Evolutionary conservation across 1,140 invertebrate species (phyloP).

Genomic region (Drosophila fuyamai): DNA sequence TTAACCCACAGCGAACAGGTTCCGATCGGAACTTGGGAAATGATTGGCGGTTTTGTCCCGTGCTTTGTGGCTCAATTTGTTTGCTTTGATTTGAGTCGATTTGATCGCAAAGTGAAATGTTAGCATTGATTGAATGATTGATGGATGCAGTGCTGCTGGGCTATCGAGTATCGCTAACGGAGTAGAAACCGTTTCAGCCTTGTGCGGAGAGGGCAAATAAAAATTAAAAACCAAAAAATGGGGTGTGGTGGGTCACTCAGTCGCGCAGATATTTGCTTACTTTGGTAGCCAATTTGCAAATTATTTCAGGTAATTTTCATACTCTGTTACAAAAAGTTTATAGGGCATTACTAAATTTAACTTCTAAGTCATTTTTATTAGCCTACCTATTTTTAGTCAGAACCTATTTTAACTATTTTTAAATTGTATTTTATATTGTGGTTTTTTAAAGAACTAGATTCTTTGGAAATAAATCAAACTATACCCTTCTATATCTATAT

Average conservation of each 20-base stretch:
- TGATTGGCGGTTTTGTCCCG: conserved; percentile 8
- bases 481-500: too few relatives aligned
- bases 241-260: conserved; percentile 39
- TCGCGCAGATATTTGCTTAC: conserved; percentile 26
- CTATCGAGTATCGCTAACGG: not conserved
- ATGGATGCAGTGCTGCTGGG: conserved; percentile 18
- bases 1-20: not conserved
- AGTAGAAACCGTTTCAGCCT: conserved; percentile 15
- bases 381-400: too few relatives aligned
- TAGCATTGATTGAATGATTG: conserved; percentile 63
- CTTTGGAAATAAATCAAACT: too few relatives aligned
- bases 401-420: too few relatives aligned
- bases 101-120: conserved; percentile 65
- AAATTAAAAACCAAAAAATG: not conserved
- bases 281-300: conserved; percentile 38
- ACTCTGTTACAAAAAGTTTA: too few relatives aligned
- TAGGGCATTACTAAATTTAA: too few relatives aligned
- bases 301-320: not conserved
- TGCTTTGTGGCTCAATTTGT: conserved; percentile 25
- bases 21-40: conserved; percentile 13
- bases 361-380: too few relatives aligned
- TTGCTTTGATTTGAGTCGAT: conserved; percentile 35
- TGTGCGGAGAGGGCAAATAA: conserved; percentile 11
- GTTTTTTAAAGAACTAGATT: too few relatives aligned
- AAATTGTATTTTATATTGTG: too few relatives aligned